Evolutionary conservation across 2,797 vertebrate species (phyloP).

Genomic region (Muscicapa comitata): DNA sequence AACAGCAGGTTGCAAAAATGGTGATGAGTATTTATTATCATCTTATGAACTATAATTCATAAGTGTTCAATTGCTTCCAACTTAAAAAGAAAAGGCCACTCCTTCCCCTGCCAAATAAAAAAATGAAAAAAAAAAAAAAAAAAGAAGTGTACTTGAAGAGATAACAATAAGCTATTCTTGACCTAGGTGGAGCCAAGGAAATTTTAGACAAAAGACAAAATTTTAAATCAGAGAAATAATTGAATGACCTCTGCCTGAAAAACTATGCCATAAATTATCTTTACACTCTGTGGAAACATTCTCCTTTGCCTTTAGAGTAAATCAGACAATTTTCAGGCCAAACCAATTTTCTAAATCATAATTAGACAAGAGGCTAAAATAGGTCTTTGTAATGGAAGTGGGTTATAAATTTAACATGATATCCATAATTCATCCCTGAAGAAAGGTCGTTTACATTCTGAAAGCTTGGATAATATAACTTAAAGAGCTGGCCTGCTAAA

Average conservation of each 20-base stretch:
- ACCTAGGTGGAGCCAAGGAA: neutral
- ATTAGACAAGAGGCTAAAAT: constrained; percentile 63
- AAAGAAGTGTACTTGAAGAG: neutral
- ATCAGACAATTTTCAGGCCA: constrained; percentile 61
- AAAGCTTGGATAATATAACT: constrained; percentile 65
- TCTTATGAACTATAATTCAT: neutral
- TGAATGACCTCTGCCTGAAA: constrained; percentile 54
- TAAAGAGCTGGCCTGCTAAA: constrained; percentile 61
- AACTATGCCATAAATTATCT: constrained; percentile 59
- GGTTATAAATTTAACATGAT: constrained; percentile 65
- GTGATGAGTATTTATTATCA: neutral
- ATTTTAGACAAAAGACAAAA: constrained; percentile 31
- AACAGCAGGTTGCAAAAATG: neutral
- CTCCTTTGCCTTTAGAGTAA: constrained; percentile 64
- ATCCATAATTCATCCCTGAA: constrained; percentile 66
- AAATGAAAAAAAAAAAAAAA: accelerated
- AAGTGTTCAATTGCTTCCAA: neutral
- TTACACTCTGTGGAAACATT: constrained; percentile 56
- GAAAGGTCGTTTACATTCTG: constrained; percentile 59
- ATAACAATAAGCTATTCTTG: neutral
- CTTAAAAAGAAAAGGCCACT: neutral
- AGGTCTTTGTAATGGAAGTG: constrained; percentile 57
- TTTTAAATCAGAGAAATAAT: constrained; percentile 38
- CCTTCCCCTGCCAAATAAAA: accelerated
- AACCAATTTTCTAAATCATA: constrained; percentile 68